Percentiles rank a stretch among this genome's conserved stretches.
Evolutionary conservation across 2,797 vertebrate species (phyloP).

Genomic region (Pogonophryne albipinna): DNA sequence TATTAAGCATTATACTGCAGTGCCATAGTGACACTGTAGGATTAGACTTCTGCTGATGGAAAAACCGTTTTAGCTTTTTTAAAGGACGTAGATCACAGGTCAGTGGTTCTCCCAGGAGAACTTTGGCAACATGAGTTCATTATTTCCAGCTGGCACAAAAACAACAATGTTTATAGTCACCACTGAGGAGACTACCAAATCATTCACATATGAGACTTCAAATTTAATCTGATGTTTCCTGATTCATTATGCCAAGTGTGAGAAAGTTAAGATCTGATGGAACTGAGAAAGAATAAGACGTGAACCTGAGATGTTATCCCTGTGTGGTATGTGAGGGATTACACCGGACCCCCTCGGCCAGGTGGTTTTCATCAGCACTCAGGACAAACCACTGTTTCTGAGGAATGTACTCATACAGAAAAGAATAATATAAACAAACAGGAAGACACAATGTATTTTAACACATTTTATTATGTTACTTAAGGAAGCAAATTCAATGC

Average conservation of each 20-base stretch:
- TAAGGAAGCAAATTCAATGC: conserved; percentile 85
- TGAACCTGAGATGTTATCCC: neutral
- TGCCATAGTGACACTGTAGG: conserved; percentile 6
- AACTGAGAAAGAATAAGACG: neutral
- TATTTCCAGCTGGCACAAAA: conserved; percentile 69
- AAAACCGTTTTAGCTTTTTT: conserved; percentile 42
- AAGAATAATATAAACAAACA: conserved; percentile 1
- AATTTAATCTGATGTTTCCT: conserved; percentile 17
- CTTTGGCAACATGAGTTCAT: conserved; percentile 54
- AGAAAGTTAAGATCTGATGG: neutral
- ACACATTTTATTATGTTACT: conserved; percentile 84
- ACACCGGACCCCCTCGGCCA: conserved; percentile 9
- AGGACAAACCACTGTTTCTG: conserved; percentile 16
- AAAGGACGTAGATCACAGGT: conserved; percentile 45
- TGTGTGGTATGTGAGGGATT: conserved; percentile 23
- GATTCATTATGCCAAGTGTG: conserved; percentile 3
- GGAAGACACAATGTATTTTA: conserved; percentile 55
- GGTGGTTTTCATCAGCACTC: conserved; percentile 49
- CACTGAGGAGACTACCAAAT: conserved; percentile 5
- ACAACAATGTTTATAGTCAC: conserved; percentile 23
- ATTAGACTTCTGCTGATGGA: conserved; percentile 11
- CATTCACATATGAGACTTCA: neutral
- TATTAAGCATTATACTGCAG: neutral
- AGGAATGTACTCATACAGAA: neutral
- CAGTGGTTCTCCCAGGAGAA: conserved; percentile 54